Base-by-base conservation (phyloP, 2,797 vertebrate species). In the Ciconia nigra region DNA sequence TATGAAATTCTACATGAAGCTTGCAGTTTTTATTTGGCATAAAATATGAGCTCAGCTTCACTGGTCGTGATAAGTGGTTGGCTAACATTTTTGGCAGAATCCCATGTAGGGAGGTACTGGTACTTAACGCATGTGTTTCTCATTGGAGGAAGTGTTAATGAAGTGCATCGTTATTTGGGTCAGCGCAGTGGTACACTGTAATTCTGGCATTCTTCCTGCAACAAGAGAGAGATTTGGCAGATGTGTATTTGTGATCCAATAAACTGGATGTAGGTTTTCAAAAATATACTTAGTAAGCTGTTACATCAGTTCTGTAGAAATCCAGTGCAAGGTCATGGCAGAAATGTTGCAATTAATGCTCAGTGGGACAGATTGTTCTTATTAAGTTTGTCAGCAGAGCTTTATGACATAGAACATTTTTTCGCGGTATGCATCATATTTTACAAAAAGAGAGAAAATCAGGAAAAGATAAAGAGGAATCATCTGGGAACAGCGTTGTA, bases 291-390 rank as follows among this genome's bases (percentile, higher is more conserved):
- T 70, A 20, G 39, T 49, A 74, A 83, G 47, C 52, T 91, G 42
- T 94, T 92, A 15, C 37, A 77, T 80, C 59, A 87, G 86, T 78
- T 74, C 65, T 94, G 42, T 49, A 80, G 86, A 78, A 95, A 94
- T 77, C 41, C 33, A 79, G 15, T 72, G 59, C 44, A 82, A 93
- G 89, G 58, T 88, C 66, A 17, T 5, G 19, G 73, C 66, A 91
- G 77, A 95, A 94, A 69, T 11, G 15, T 52, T 57, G 37, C 81
- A 73, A 71, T 79, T 81, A 94, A 49, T 83, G 31, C 46, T 93
- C 15, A 14, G 20, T 86, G 66, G 52, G 61, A 83, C 72, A 93
- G 71, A 93, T 66, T 87, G 87, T 94, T 94, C 70, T 89, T 62
- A 54, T 72, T 94, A 87, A 91, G 37, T 66, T 88, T 91, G 49